Evolutionary conservation across 35 echinoderm and acorn worm genomes (phyloP), one percentile per base, ranked within the genome.

Genomic region (Heliocidaris tuberculata): DNA sequence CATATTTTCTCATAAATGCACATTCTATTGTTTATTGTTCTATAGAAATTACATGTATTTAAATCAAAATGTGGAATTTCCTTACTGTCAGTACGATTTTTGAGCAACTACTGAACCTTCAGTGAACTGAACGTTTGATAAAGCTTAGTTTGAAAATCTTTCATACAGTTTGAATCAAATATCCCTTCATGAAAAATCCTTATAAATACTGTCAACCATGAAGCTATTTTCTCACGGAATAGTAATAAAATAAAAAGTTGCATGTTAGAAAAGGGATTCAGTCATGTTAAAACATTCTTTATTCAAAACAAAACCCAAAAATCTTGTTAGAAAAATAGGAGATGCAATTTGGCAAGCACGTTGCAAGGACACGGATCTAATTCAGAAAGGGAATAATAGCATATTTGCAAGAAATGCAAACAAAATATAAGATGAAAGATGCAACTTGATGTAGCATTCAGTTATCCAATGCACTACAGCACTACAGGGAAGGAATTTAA

Each of bases 391-490:
- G 65, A n/a, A 78, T 78, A 27, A 78, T 21, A 78, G 65, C 65
- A 78, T 27, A 78, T n/a, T n/a, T 78, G 65, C 19, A 78, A 78
- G 65, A 78, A 78, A 78, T 78, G 65, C 65, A n/a, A 78, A 78
- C 65, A 78, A 78, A 71, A 71, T 27, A 78, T 78, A 27, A 7
- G 15, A 10, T 56, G 52, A n/a, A 17, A 24, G 65, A 78, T 78
- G 65, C 65, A 78, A 78, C 65, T 78, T 21, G 21, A 78, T 78
- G 21, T 78, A n/a, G 19, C 27, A 78, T 78, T n/a, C 65, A 21
- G 21, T 78, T 78, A 71, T 71, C 35, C 35, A 42, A 42, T 42
- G 35, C 35, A 42, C 35, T 71, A 78, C 52, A 78, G 65, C 65
- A 24, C 65, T 78, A 78, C 21, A 27, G 27, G 65, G 65, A 78